Conservation (phyloP, 2,888 invertebrate genomes). For the Acrobasis consociella region DNA sequence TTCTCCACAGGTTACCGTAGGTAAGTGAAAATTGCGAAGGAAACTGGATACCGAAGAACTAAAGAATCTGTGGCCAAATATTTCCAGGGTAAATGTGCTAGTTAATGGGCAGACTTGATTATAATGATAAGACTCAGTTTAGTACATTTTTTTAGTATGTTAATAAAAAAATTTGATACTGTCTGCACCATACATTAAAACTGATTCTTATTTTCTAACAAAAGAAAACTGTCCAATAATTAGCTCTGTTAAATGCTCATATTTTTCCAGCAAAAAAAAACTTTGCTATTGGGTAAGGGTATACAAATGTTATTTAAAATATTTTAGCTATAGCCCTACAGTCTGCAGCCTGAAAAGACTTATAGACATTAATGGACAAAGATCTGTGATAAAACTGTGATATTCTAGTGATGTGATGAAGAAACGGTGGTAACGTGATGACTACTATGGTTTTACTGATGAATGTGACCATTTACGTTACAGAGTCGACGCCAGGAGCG, state of each 20-base stretch:
- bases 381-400: constrained; percentile 34
- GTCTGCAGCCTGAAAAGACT: constrained; percentile 19
- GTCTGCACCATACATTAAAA: background rate
- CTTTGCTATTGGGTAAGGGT: background rate
- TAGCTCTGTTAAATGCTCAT: background rate
- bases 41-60: background rate
- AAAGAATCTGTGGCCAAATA: background rate
- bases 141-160: too few relatives aligned
- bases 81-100: background rate
- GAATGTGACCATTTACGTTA: constrained; percentile 74
- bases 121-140: too few relatives aligned
- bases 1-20: constrained; percentile 39
- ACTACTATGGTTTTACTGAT: constrained; percentile 53
- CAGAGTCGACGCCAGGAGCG: constrained; percentile 62
- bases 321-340: constrained; percentile 14
- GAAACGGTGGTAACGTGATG: constrained; percentile 33
- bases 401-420: constrained; percentile 36
- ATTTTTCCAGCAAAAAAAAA: constrained; percentile 7
- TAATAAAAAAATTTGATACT: too few relatives aligned
- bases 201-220: background rate
- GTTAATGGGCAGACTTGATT: background rate
- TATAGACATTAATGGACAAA: constrained; percentile 22
- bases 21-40: constrained; percentile 23
- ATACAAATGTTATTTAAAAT: constrained; percentile 4
- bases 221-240: background rate